Base-by-base conservation (phyloP, 2,888 invertebrate species). In the Psylliodes chrysocephalus region DNA sequence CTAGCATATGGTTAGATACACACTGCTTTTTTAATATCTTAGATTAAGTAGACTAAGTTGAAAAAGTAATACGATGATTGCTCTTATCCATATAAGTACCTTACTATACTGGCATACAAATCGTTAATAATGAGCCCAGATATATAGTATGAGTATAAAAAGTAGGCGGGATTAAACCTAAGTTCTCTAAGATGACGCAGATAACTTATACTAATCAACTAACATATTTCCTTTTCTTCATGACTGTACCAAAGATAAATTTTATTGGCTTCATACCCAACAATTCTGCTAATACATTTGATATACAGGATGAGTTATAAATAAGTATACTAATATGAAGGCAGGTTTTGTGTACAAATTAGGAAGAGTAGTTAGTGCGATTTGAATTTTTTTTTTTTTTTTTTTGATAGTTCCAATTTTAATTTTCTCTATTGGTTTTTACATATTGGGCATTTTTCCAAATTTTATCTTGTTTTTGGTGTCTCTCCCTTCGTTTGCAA, bases 81-180 rank as follows among this genome's bases (percentile, higher is more conserved):
- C 79, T 77, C 77, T 75, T 80, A 78, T 77, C 80, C 80, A 78
- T 81, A 80, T 80, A 80, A 80, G 80, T 78, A 78, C 77, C 77
- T 79, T 75, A 80, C 79, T 79, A 77, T 76, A 73, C 75, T 73
- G 73, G 81, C 79, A 80, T 81, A 81, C 79, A 81, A 81, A 81
- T 81, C 78, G 79, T 73, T 73, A 73, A 74, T 81, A 81, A 81
- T 81, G 79, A 81, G 77, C 73, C 69, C 69, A 77, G 79, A 78
- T 78, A 77, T 78, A 80, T 79, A n/a, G n/a, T n/a, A n/a, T n/a
- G n/a, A n/a, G n/a, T n/a, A 77, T 79, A 79, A 81, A 81, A 81
- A 81, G 81, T 79, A 77, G 79, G 81, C 80, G 81, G 79, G 75
- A 75, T 77, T 77, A 66, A 54, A 59, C 42, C 49, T 61, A 55